Conservation (phyloP, 2,797 vertebrate species). For the Schizothorax lantsangensis region DNA sequence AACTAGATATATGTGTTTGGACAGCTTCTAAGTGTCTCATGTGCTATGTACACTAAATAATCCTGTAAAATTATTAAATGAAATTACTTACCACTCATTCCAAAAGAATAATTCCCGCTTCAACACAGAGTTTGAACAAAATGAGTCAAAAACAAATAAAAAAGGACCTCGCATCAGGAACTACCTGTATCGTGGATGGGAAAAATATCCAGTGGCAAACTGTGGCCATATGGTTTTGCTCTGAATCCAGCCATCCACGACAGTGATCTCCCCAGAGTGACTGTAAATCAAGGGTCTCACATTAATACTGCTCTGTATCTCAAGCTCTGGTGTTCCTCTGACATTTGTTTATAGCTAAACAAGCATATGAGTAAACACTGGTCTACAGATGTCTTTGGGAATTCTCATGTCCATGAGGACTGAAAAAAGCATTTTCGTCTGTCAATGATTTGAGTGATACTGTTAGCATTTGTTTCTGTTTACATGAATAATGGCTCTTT, state of each 20-base stretch:
- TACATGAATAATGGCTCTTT: not conserved
- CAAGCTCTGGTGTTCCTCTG: constrained; percentile 31
- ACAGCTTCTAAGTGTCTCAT: not conserved
- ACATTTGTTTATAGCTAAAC: constrained; percentile 58
- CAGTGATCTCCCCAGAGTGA: constrained; percentile 40
- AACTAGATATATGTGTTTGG: not conserved
- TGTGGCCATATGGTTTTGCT: constrained; percentile 40
- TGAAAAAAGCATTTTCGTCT: not conserved
- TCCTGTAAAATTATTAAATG: not conserved
- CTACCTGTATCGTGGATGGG: not conserved
- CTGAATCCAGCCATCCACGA: constrained; percentile 38
- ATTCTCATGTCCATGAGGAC: constrained; percentile 4
- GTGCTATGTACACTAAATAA: not conserved
- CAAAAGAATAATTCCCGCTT: not conserved
- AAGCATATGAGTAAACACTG: constrained; percentile 54
- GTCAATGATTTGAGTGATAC: not conserved
- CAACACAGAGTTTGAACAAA: not conserved
- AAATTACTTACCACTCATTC: constrained; percentile 40
- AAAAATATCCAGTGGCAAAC: constrained; percentile 23
- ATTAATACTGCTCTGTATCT: constrained; percentile 41
- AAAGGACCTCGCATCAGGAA: not conserved
- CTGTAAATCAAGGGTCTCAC: constrained; percentile 32
- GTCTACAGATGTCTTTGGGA: constrained; percentile 51
- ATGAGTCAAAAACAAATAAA: not conserved
- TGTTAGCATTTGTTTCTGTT: not conserved